A percentile compares a stretch with the other conserved stretches of the same genome.
Evolutionary conservation across 1,140 invertebrate genomes (phyloP).

Genomic region (Tribolium madens): DNA sequence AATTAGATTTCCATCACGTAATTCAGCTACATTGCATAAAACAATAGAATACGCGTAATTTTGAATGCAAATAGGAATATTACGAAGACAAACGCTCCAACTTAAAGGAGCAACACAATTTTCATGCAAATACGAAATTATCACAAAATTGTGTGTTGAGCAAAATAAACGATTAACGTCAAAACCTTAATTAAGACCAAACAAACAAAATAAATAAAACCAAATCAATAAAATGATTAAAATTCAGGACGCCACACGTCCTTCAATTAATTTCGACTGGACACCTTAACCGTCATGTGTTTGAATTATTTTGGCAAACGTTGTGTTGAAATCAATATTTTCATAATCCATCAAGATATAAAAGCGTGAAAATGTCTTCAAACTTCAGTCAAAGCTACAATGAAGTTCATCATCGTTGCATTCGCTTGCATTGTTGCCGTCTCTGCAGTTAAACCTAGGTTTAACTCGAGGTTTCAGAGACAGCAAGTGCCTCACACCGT

Average conservation of each 20-base stretch:
- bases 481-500: conserved; percentile 15
- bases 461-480: conserved; percentile 33
- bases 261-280: conserved; percentile 17
- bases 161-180: conserved; percentile 33
- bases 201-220: conserved; percentile 16
- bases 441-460: conserved; percentile 32
- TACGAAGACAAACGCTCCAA: conserved; percentile 25
- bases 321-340: not conserved
- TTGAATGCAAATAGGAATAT: conserved; percentile 38
- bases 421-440: conserved; percentile 29
- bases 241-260: not conserved
- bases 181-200: conserved; percentile 26
- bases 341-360: conserved; percentile 13
- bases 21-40: conserved; percentile 29
- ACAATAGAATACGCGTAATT: conserved; percentile 26
- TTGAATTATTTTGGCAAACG: not conserved
- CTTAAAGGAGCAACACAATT: conserved; percentile 33
- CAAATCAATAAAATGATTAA: conserved; percentile 8
- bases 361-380: not conserved
- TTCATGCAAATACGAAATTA: conserved; percentile 38
- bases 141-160: conserved; percentile 25
- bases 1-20: conserved; percentile 19
- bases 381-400: not conserved
- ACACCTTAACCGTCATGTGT: conserved; percentile 8
- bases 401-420: conserved; percentile 6